phyloP scores from a whole-genome alignment of 2,797 vertebrate genomes.

The Echiichthys vipera region DNA sequence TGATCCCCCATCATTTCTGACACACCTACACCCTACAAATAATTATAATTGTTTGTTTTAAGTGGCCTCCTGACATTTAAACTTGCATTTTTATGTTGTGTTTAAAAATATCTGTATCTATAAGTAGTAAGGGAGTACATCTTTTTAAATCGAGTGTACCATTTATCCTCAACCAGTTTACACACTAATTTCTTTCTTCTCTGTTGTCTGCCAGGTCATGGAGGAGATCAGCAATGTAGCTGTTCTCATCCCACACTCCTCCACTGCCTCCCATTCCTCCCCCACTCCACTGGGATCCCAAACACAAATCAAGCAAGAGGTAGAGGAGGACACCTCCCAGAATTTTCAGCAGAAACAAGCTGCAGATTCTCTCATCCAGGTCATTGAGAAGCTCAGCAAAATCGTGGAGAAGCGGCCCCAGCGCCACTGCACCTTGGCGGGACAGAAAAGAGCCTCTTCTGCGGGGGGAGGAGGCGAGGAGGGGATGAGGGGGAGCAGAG shows the following conservation, averaged over 20 bases:
- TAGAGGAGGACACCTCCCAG: conserved; percentile 57
- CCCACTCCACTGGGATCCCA: conserved; percentile 18
- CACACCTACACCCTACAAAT: no score
- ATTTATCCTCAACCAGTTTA: background rate
- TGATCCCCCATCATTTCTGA: no score
- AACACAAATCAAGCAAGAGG: conserved; percentile 4
- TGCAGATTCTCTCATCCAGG: conserved; percentile 93
- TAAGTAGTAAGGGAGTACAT: background rate
- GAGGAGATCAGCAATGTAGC: conserved; percentile 89
- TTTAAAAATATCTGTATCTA: background rate
- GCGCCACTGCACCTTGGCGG: conserved; percentile 85
- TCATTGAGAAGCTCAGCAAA: conserved; percentile 97
- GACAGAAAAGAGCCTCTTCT: conserved; percentile 85
- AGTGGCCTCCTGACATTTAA: background rate
- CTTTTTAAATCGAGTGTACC: background rate
- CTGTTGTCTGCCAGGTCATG: conserved; percentile 85
- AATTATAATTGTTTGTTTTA: no score
- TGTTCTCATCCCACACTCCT: conserved; percentile 85
- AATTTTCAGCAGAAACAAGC: conserved; percentile 85
- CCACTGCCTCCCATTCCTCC: conserved; percentile 60
- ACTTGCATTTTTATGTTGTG: no score
- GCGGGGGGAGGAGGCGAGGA: conserved; percentile 72
- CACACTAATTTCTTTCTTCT: background rate
- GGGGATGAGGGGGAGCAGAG: conserved; percentile 65
- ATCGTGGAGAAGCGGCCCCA: conserved; percentile 94